Evolutionary conservation across 2,113 vertebrate species (phyloP).

Genomic region (Canis aureus): DNA sequence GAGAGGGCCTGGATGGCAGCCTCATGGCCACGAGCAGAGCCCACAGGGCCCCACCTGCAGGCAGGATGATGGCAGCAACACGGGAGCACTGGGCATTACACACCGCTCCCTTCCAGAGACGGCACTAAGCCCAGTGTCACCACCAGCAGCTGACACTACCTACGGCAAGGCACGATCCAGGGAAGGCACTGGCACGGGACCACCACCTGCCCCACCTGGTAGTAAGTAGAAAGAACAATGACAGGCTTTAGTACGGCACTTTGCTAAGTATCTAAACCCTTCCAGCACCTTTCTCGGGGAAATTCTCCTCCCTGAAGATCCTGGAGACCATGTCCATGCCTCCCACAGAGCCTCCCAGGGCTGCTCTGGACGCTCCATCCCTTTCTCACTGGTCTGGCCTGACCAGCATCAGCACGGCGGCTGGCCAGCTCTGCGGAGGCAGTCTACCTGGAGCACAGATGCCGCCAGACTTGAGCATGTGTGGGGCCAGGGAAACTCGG

Average conservation of each 20-base stretch:
- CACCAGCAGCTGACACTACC: background rate
- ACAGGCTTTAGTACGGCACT: background rate
- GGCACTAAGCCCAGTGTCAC: background rate
- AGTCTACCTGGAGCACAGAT: background rate
- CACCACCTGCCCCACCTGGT: background rate
- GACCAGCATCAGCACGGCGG: background rate
- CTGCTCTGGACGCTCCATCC: fast-evolving
- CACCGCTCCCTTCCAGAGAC: background rate
- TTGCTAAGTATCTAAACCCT: background rate
- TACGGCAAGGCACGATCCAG: background rate
- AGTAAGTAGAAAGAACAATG: background rate
- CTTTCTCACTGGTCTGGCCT: too few species aligned
- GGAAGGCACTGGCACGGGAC: background rate
- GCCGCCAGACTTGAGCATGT: background rate
- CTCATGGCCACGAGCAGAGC: background rate
- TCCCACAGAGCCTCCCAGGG: background rate
- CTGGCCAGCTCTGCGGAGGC: too few species aligned
- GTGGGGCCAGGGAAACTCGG: background rate
- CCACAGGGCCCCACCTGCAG: too few species aligned
- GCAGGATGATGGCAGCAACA: too few species aligned
- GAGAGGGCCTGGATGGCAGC: too few species aligned
- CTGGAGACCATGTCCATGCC: background rate
- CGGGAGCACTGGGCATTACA: background rate
- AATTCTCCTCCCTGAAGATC: background rate
- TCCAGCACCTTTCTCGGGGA: background rate